Evolutionary conservation across 2,888 invertebrate genomes (phyloP), one percentile per base, ranked within the genome.

Genomic region (Parnassius orleans): DNA sequence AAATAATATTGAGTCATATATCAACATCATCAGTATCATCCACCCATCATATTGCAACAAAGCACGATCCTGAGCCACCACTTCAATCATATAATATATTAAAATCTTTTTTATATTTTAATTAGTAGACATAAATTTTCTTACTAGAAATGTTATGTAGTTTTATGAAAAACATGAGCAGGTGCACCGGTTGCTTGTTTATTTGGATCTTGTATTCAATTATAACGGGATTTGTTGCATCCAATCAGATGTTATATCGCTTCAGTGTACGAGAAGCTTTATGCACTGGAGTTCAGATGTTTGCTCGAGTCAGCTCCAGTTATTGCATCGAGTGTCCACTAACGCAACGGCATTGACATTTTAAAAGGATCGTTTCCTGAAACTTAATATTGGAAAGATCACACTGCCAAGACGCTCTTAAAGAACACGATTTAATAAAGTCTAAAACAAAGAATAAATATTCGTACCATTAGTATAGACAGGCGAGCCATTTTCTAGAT

Each of bases 351-450:
- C 78, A 76, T 75, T 83, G 87, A 87, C 87, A 79, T 85, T 87
- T 87, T 88, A 87, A 89, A 88, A 86, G 86, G 78, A 81, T 82
- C 72, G 72, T 78, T 83, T 87, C 86, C 86, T 77, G 81, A 56
- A 74, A 80, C 71, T 61, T 64, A 72, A 79, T 82, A 79, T 59
- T 53, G 47, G n/a, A 59, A 60, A 64, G 53, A 61, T 60, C 53
- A 57, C 46, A 33, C 33, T 33, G 62, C 48, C 57, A 60, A 50
- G 44, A 52, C 54, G 51, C 41, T 55, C 24, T 41, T 48, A 15
- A 19, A 51, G 5, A 59, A 44, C 24, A 24, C 15, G 14, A 54
- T 57, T 44, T 42, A 42, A 15, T 51, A 47, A 56, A 52, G 15
- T 53, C 47, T 42, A 47, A 48, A 48, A 57, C 9, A 56, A 56